These are phyloP conservation scores for Gymnoscelis rufifasciata DNA, from an alignment of 2,888 invertebrate species.

Conservation along the genomic window DNA sequence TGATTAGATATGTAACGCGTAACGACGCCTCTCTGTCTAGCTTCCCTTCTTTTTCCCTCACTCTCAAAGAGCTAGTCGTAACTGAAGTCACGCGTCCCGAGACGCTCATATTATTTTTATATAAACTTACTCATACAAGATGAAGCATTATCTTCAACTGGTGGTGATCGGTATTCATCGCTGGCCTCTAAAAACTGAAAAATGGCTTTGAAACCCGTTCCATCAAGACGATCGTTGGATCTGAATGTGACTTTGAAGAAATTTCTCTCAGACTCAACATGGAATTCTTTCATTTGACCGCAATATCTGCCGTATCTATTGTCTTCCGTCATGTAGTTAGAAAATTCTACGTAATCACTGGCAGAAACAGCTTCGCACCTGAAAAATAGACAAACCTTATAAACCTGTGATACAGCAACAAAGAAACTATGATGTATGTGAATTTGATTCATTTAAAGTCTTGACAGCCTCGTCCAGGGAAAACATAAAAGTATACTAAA, in stretches of 20 bases:
- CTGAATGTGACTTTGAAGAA: slow-evolving; percentile 97
- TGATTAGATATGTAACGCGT: too few relatives aligned
- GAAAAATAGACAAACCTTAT: slow-evolving; percentile 41
- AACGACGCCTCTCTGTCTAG: too few relatives aligned
- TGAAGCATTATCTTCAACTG: slow-evolving; percentile 60
- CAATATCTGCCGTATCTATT: slow-evolving; percentile 93
- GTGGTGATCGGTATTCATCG: slow-evolving; percentile 75
- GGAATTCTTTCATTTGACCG: slow-evolving; percentile 89
- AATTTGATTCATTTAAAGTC: too few relatives aligned
- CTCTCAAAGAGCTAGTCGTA: too few relatives aligned
- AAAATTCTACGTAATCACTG: slow-evolving; percentile 97
- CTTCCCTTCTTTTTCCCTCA: too few relatives aligned
- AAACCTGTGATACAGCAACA: too few relatives aligned
- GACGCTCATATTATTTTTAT: too few relatives aligned
- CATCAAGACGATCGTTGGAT: slow-evolving; percentile 95
- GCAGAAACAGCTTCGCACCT: slow-evolving; percentile 95
- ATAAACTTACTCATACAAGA: slow-evolving; percentile 59
- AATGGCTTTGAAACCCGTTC: slow-evolving; percentile 94
- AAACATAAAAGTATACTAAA: too few relatives aligned
- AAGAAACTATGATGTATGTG: too few relatives aligned
- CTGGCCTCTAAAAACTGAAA: slow-evolving; percentile 90
- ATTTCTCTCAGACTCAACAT: slow-evolving; percentile 91
- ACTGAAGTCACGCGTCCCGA: too few relatives aligned
- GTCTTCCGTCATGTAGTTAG: slow-evolving; percentile 94
- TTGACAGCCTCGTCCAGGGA: too few relatives aligned